These are phyloP conservation scores for Heteromurus nitidus DNA, from an alignment of 2,888 invertebrate species.

Conservation along the genomic window DNA sequence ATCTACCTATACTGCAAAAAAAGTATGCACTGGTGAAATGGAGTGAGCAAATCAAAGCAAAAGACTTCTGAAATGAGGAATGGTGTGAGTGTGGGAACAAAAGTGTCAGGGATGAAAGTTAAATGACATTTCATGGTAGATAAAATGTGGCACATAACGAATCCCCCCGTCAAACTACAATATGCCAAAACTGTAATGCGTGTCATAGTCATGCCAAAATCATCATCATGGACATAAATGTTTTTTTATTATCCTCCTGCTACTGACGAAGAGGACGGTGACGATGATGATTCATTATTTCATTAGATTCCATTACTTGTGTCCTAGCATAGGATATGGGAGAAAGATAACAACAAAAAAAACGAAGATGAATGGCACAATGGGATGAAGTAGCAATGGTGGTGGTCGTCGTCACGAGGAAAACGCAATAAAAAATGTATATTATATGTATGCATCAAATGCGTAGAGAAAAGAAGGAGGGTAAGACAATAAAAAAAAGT, in stretches of 20 bases:
- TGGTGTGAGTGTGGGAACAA: slow-evolving; percentile 40
- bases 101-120: slow-evolving; percentile 40
- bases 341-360: background rate
- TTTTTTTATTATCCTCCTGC: slow-evolving; percentile 2
- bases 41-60: background rate
- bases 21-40: background rate
- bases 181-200: no score
- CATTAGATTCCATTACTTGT: slow-evolving; percentile 12
- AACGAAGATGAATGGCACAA: background rate
- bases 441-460: background rate
- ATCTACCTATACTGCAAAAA: background rate
- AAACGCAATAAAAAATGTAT: slow-evolving; percentile 1
- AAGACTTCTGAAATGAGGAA: background rate
- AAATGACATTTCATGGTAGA: slow-evolving; percentile 44
- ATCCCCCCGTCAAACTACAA: background rate
- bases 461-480: background rate
- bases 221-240: slow-evolving; percentile 16
- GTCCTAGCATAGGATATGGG: background rate
- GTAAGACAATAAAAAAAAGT: slow-evolving; percentile 38
- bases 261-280: background rate
- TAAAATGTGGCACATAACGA: background rate
- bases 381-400: background rate
- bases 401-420: slow-evolving; percentile 28
- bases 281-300: slow-evolving; percentile 17
- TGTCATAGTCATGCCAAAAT: background rate